Base-by-base conservation (phyloP, 92 coral and sea anemone species). In the Ricordea florida region DNA sequence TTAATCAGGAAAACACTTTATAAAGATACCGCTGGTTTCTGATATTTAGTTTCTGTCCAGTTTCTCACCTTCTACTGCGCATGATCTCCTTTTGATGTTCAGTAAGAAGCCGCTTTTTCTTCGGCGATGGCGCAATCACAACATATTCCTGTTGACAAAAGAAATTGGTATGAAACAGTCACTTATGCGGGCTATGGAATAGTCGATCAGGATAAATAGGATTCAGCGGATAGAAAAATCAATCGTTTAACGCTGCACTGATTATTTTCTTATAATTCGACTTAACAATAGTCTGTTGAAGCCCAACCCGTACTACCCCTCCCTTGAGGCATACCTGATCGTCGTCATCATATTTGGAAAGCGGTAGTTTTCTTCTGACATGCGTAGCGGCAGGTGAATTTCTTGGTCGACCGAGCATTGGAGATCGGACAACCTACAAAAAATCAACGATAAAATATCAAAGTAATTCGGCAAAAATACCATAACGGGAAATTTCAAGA, bases 51-150 rank as follows among this genome's bases (percentile, higher is more conserved):
- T n/a, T 26, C 49, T 59, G 29, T 63, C n/a, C n/a, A n/a, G 41
- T 53, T 50, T 47, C 79, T 30, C 30, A 88, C 97, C 89, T 79
- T 76, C 86, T 73, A 24, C 75, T 69, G 50, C 69, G 79, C 88
- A 91, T 68, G 32, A 96, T 89, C 46, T 96, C 99, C 49, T 92
- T 96, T 49, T 96, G 99, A 70, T 96, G 99, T 71, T 96, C 99
- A 0, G 99, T 96, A 0, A 96, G 79, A 69, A 96, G 79, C 20
- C 97, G 82, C 53, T 80, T 81, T 83, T 94, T 94, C 38, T 90
- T 96, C 38, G 98, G 99, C 6, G 99, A 96, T 3, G 99, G 97
- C 6, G 99, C 99, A 29, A 96, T 96, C 55, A 61, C 83, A 20
- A 96, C 99, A 70, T 81, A 94, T 44, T 94, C 96, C 98, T 94